Evolutionary conservation across 2,113 vertebrate genomes (phyloP).

Genomic region (Phalacrocorax pelagicus): DNA sequence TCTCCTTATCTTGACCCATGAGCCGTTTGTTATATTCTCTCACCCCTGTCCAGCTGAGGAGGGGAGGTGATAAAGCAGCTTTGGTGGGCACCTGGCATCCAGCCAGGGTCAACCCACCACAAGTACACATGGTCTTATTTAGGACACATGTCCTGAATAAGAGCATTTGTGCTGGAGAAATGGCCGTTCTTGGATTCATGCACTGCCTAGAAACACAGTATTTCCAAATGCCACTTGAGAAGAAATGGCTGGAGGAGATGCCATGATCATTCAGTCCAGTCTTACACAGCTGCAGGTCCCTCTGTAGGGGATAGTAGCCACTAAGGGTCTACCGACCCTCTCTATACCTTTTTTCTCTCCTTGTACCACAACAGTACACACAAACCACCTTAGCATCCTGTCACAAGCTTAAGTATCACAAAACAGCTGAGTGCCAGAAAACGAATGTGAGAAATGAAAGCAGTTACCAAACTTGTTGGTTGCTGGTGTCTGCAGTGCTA

Average conservation of each 20-base stretch:
- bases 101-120: neutral
- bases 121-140: neutral
- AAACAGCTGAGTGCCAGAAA: neutral
- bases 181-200: neutral
- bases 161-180: neutral
- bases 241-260: neutral
- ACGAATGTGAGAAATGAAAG: neutral
- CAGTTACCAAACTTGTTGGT: neutral
- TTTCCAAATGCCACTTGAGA: neutral
- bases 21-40: too few species aligned
- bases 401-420: neutral
- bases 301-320: neutral
- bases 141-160: neutral
- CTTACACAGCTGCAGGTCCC: neutral
- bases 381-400: neutral
- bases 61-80: neutral
- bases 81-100: neutral
- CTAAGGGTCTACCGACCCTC: neutral
- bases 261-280: neutral
- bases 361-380: accelerated
- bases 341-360: neutral
- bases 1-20: too few species aligned
- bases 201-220: neutral
- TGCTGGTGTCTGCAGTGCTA: neutral
- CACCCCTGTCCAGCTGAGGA: neutral